Evolutionary conservation across 2,888 invertebrate species (phyloP), one percentile per base, ranked within the genome.

Genomic region (Hoplodrina ambigua): DNA sequence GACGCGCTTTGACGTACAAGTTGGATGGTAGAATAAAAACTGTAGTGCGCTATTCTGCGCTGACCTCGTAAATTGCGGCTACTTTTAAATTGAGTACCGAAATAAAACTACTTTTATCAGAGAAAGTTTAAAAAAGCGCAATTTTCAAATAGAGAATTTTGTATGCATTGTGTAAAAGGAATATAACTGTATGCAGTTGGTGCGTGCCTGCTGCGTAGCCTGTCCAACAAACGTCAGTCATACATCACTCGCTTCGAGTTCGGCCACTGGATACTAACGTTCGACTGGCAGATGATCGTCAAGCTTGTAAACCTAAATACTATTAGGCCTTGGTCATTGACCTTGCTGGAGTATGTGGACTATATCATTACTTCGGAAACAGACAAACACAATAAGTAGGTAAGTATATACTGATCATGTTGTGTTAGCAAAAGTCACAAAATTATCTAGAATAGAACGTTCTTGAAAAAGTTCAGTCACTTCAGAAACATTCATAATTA

Each of bases 1-100:
- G 81, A 81, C 73, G 74, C 76, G 74, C 82, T 82, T 82, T 81
- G 81, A 82, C 66, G 69, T 55, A 57, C 56, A 75, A 75, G 72
- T 78, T 75, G 63, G 70, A 64, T 64, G 30, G 73, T 61, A 57
- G 76, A 72, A 79, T 78, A 81, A 81, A 81, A 81, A 74, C 72
- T 64, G 65, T 62, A 56, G 63, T 69, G 60, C 53, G 30, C 41
- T 72, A 59, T 76, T 72, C 69, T 69, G 59, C 52, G 59, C 37
- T 67, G 61, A 54, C 60, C 64, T 62, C 59, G 56, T 69, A 64
- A 76, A 69, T 64, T 61, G 49, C n/a, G 13, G 15, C 61, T 69
- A 57, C 58, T 71, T 75, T 72, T 60, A 70, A 69, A 63, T 53
- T 64, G 60, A 62, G 63, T 56, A 53, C 41, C 25, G 54, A 72